phyloP scores from a whole-genome alignment of 2,797 vertebrate genomes.

The Poeciliopsis paucimaculata region DNA sequence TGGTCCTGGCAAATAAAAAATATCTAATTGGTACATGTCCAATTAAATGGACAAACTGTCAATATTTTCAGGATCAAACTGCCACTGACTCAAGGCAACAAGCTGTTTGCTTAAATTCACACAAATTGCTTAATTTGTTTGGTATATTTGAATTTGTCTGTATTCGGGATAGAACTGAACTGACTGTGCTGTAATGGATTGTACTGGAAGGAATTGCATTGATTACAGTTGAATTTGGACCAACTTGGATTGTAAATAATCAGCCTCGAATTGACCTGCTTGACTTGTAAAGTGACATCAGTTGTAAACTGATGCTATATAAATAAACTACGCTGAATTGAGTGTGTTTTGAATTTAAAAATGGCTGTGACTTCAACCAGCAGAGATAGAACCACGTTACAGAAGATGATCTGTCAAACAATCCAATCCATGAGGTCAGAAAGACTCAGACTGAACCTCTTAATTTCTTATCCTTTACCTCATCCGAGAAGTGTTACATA shows the following conservation, averaged over 20 bases:
- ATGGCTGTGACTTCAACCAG: neutral
- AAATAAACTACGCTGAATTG: neutral
- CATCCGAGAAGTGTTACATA: slow-evolving; percentile 26
- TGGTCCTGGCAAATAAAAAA: neutral
- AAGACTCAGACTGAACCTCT: slow-evolving; percentile 13
- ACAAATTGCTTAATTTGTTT: neutral
- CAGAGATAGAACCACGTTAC: neutral
- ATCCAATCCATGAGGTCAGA: slow-evolving; percentile 20
- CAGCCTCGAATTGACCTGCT: neutral
- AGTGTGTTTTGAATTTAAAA: neutral
- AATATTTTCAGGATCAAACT: neutral
- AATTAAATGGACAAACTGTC: neutral
- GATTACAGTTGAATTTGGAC: neutral
- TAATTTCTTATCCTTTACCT: slow-evolving; percentile 24
- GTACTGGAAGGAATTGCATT: neutral
- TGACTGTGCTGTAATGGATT: neutral
- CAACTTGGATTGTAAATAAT: neutral
- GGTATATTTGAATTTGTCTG: neutral
- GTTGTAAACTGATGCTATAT: neutral
- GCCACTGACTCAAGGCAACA: neutral
- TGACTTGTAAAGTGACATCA: neutral
- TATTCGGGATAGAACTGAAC: neutral
- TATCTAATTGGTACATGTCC: neutral
- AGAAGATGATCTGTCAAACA: slow-evolving; percentile 5
- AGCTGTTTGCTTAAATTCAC: neutral